Evolutionary conservation across 2,797 vertebrate genomes (phyloP), one percentile per base, ranked within the genome.

Genomic region (Silurus lanzhouensis): DNA sequence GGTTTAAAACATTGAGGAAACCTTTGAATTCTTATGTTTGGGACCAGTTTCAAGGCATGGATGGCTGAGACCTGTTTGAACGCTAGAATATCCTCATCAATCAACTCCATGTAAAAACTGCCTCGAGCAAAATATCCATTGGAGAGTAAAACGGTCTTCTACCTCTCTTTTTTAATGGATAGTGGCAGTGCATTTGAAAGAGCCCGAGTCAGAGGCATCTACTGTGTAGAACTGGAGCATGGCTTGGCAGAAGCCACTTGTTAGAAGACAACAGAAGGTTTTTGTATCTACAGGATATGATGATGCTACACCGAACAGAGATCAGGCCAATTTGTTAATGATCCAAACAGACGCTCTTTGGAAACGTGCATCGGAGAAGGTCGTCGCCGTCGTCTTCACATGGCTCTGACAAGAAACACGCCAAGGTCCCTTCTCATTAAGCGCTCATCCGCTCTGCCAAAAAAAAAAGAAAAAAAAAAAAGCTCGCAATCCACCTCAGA

Each of bases 401-500:
- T 61, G 38, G n/a, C 52, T 70, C 17, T 27, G 77, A 83, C 81
- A 81, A 57, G 66, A 81, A 64, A 75, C n/a, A 22, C 5, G 55
- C 63, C 80, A 70, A 85, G 67, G 58, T 64, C 38, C 25, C 58
- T 22, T 55, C 84, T 82, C 72, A 52, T 20, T 82, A 70, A 58
- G 61, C 72, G 52, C 70, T 78, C 77, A 84, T 88, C 71, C 9
- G n/a, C 82, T 84, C 82, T 71, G 84, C 79, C 72, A 83, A 74
- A 38, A 64, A 77, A 58, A 84, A n/a, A n/a, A n/a, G 82, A 74
- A 38, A 64, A 77, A 72, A 38, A 38, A 38, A 38, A 38, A 72
- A 17, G 27, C 6, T 82, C 58, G 63, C 78, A 84, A 88, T 66
- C 64, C 85, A 83, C 55, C 38, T 72, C 57, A 17, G 46, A 25